Evolutionary conservation across 2,888 invertebrate genomes (phyloP).

Genomic region (Coelogynopora nodosa): DNA sequence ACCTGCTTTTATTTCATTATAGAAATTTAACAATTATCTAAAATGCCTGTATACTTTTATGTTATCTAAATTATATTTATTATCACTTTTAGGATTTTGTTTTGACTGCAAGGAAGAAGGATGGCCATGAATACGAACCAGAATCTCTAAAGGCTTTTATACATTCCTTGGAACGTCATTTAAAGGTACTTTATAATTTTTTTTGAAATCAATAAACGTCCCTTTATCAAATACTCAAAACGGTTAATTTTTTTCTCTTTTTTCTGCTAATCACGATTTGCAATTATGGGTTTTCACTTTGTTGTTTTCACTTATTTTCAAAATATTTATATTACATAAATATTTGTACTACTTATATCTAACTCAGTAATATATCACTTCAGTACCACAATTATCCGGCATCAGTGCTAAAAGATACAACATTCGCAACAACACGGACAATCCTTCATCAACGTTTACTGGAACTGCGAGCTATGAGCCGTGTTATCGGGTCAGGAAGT

Average conservation of each 20-base stretch:
- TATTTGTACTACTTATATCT: not conserved
- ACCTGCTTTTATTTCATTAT: too few species aligned
- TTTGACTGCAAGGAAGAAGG: slow-evolving; percentile 45
- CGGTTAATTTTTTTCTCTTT: too few species aligned
- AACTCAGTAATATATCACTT: not conserved
- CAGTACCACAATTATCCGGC: slow-evolving; percentile 44
- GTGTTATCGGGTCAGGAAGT: not conserved
- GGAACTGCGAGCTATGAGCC: slow-evolving; percentile 38
- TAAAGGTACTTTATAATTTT: slow-evolving; percentile 38
- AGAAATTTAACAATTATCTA: too few species aligned
- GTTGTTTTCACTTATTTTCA: not conserved
- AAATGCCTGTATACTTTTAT: too few species aligned
- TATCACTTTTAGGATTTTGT: slow-evolving; percentile 40
- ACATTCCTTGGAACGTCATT: slow-evolving; percentile 45
- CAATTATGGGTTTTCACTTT: too few species aligned
- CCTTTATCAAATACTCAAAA: too few species aligned
- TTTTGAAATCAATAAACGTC: not conserved
- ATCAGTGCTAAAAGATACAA: slow-evolving; percentile 42
- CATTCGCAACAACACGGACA: slow-evolving; percentile 42
- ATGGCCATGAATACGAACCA: slow-evolving; percentile 47
- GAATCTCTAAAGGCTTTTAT: slow-evolving; percentile 47
- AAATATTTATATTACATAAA: not conserved
- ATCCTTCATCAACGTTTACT: slow-evolving; percentile 43
- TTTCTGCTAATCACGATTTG: too few species aligned
- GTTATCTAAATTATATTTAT: too few species aligned